Base-by-base conservation (phyloP, 2,888 invertebrate genomes). In the Eristalis tenax region DNA sequence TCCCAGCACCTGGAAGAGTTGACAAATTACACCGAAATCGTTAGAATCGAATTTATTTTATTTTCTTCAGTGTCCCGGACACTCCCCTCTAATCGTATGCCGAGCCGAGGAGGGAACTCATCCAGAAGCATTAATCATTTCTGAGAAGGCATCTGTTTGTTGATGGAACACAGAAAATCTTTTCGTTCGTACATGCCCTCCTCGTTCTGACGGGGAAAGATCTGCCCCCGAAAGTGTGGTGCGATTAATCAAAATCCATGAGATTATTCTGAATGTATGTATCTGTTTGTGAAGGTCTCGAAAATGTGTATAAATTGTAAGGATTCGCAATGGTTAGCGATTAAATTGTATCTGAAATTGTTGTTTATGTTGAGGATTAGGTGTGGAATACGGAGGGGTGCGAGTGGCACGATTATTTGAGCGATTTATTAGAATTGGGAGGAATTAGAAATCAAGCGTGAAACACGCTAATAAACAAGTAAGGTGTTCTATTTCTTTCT, bases 241-340 rank as follows among this genome's bases (percentile, higher is more conserved):
- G 83, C 83, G 73, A 83, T 83, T 83, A 83, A 83, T 83, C 83
- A 83, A 83, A 83, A 64, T 83, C 78, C 68, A 83, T 73, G 73
- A 23, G 78, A 78, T 69, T 78, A 68, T 68, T 63, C 23, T 68
- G 43, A 68, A 18, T 50, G 50, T 50, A 18, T 18, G 63, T 73
- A 78, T 78, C 71, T 78, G 78, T 61, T 83, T 50, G n/a, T 82
- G 82, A 82, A 22, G 59, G 13, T 71, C 28, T 64, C 61, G 38
- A 61, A 77, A 43, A 82, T 68, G 66, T 83, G 68, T 68, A 76
- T 68, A 68, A 76, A 68, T 76, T 76, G 43, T 61, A 40, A 5
- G 56, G 56, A 74, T 74, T 56, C 43, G 76, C 18, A 35, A 61
- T 32, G 32, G 28, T 43, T 61, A 68, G 61, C 59, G 75, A 75